Evolutionary conservation across 35 echinoderm and acorn worm genomes (phyloP).

Genomic region (Patiria miniata): DNA sequence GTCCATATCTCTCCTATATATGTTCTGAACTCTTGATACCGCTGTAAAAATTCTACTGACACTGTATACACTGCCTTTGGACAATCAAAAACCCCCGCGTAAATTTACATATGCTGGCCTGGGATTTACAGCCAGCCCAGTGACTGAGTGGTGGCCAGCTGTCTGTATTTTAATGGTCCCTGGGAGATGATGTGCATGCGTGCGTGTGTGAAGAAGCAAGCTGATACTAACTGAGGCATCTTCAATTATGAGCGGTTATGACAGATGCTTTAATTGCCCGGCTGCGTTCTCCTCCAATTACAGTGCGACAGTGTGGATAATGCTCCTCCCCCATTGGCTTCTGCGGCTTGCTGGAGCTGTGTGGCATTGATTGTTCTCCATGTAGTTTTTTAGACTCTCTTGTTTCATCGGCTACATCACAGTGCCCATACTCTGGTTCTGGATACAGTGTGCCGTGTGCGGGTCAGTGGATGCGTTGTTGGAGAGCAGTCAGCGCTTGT

Average conservation of each 20-base stretch:
- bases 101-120: not conserved
- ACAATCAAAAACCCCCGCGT: not conserved
- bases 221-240: slow-evolving; percentile 15
- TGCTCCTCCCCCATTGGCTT: not conserved
- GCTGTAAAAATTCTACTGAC: too few relatives aligned
- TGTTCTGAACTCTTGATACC: not conserved
- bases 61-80: not conserved
- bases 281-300: not conserved
- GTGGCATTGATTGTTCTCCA: not conserved
- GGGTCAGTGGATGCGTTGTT: too few relatives aligned
- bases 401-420: too few relatives aligned
- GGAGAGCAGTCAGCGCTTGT: too few relatives aligned
- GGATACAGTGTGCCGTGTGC: too few relatives aligned
- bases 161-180: not conserved
- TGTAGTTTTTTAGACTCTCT: too few relatives aligned
- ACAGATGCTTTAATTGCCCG: slow-evolving; percentile 23
- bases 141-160: too few relatives aligned
- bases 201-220: not conserved
- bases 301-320: not conserved
- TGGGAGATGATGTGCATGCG: not conserved
- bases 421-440: too few relatives aligned
- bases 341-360: not conserved
- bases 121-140: not conserved
- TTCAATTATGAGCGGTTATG: not conserved
- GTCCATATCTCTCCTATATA: not conserved